Percentiles rank a stretch among this genome's conserved stretches.
These are phyloP conservation scores for Danio choprae DNA, from an alignment of 2,797 vertebrate species.

Conservation along the genomic window DNA sequence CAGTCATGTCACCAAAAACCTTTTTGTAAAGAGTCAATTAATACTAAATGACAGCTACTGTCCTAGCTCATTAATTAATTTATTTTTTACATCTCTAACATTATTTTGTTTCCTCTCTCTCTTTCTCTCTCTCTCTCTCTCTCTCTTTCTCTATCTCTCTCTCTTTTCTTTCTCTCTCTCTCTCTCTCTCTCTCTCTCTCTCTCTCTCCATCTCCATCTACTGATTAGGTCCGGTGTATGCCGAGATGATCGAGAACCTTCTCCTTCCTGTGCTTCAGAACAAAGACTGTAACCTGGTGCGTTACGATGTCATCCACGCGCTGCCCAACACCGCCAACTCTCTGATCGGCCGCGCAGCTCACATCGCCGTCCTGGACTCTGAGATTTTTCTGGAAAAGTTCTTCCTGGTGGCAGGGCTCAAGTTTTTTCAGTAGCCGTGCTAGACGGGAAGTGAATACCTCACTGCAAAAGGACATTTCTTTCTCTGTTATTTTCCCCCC, in stretches of 20 bases:
- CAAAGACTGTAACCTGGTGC: conserved; percentile 95
- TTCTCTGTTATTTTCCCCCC: conserved; percentile 67
- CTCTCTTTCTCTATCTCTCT: not conserved
- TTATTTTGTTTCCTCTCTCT: too few species aligned
- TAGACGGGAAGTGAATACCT: conserved; percentile 86
- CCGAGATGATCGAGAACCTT: conserved; percentile 99
- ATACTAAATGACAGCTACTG: too few species aligned
- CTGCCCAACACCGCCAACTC: conserved; percentile 99
- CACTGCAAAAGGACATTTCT: conserved; percentile 84
- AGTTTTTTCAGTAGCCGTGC: conserved; percentile 92
- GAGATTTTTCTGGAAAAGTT: conserved; percentile 99
- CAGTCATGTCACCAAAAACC: too few species aligned
- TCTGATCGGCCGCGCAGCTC: conserved; percentile 96
- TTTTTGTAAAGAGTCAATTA: too few species aligned
- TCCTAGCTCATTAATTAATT: too few species aligned
- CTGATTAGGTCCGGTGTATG: conserved; percentile 90
- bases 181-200: not conserved
- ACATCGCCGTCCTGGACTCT: conserved; percentile 98
- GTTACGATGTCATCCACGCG: conserved; percentile 96
- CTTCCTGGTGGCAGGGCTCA: conserved; percentile 96
- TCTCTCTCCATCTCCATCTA: not conserved
- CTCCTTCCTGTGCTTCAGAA: conserved; percentile 95
- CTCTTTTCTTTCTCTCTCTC: not conserved
- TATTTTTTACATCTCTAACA: too few species aligned
- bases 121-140: not conserved